Conservation (phyloP, 2,888 invertebrate species). For the Agonum fuliginosum region DNA sequence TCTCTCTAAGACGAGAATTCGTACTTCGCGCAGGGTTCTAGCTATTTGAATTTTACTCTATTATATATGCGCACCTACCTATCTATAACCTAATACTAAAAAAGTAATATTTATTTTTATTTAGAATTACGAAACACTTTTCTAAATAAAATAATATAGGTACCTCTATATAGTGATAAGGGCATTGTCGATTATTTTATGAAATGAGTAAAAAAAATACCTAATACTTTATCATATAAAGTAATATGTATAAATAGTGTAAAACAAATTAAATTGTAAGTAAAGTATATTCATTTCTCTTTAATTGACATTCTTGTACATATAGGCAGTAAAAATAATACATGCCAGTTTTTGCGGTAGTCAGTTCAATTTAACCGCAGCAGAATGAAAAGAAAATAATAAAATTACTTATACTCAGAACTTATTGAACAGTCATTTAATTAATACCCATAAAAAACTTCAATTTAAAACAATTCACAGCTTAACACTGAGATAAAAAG, state of each 20-base stretch:
- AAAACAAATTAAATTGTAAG: neutral
- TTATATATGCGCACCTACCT: too few relatives aligned
- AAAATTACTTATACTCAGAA: slow-evolving; percentile 52
- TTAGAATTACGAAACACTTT: too few relatives aligned
- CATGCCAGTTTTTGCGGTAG: slow-evolving; percentile 42
- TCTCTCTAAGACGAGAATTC: too few relatives aligned
- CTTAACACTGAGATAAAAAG: slow-evolving; percentile 48
- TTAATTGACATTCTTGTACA: slow-evolving; percentile 23
- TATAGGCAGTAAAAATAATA: slow-evolving; percentile 26
- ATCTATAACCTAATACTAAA: too few relatives aligned
- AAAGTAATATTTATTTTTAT: too few relatives aligned
- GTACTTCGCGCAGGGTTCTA: too few relatives aligned
- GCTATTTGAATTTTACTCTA: too few relatives aligned
- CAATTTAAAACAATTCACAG: slow-evolving; percentile 54
- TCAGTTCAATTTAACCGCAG: slow-evolving; percentile 43
- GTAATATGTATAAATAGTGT: too few relatives aligned
- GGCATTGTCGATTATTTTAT: too few relatives aligned
- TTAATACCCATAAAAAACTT: slow-evolving; percentile 45
- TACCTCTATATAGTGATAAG: neutral
- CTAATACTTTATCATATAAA: too few relatives aligned
- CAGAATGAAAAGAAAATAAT: slow-evolving; percentile 37
- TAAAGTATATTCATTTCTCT: slow-evolving; percentile 9
- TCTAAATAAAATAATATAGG: too few relatives aligned
- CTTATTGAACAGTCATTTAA: slow-evolving; percentile 52
- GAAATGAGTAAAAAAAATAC: too few relatives aligned